Percentiles rank a stretch among this genome's conserved stretches.
These are phyloP conservation scores for Ormyrus pomaceus DNA, from an alignment of 2,888 invertebrate genomes.

Conservation along the genomic window DNA sequence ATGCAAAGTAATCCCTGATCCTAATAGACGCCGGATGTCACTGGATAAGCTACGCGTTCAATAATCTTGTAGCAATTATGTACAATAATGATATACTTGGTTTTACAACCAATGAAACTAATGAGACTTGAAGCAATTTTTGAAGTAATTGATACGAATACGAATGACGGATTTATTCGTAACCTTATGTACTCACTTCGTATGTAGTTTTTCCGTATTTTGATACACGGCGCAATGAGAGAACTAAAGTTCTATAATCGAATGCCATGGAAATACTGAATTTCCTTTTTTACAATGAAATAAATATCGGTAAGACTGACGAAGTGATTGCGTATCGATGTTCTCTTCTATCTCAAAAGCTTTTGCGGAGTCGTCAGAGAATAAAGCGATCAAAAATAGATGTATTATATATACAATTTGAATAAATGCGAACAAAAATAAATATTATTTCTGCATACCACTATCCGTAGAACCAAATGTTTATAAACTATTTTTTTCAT, in stretches of 20 bases:
- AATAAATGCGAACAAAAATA: conserved; percentile 36
- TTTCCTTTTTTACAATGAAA: conserved; percentile 13
- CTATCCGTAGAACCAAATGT: not conserved
- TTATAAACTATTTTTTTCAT: not conserved
- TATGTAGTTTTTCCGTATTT: conserved; percentile 12
- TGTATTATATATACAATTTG: conserved; percentile 36
- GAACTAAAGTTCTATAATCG: conserved; percentile 6
- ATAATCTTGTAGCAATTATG: conserved; percentile 24
- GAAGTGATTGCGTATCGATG: conserved; percentile 29
- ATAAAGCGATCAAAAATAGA: conserved; percentile 35
- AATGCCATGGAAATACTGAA: not conserved
- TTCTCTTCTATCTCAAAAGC: conserved; percentile 5
- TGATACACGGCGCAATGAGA: not conserved
- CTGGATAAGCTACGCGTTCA: conserved; percentile 12
- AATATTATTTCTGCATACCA: not conserved
- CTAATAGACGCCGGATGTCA: conserved; percentile 8
- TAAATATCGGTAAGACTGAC: conserved; percentile 36
- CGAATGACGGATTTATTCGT: not conserved
- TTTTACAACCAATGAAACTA: conserved; percentile 28
- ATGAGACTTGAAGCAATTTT: conserved; percentile 33
- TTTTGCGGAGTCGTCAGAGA: conserved; percentile 18
- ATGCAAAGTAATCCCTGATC: conserved; percentile 1
- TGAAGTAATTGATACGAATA: not conserved
- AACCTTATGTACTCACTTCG: conserved; percentile 10
- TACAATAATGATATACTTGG: conserved; percentile 37